These are phyloP conservation scores for Holothuria glaberrima DNA, from an alignment of 35 echinoderm and acorn worm species.

Conservation along the genomic window DNA sequence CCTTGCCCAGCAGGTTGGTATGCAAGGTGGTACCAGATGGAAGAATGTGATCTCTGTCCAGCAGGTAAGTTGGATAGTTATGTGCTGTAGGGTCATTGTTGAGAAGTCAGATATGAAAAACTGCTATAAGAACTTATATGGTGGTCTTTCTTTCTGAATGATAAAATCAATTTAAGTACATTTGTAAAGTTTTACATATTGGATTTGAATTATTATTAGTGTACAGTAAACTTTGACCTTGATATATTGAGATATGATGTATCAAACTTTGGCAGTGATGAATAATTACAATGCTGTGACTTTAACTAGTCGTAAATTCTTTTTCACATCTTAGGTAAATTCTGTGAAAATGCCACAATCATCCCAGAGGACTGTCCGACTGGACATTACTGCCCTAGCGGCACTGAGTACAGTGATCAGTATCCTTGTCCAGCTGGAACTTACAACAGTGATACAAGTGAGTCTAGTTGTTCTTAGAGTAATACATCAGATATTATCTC, in stretches of 20 bases:
- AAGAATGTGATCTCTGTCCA: conserved; percentile 79
- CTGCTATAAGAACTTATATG: too few species aligned
- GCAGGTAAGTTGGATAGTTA: conserved; percentile 54
- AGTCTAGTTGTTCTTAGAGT: neutral
- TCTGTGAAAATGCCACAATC: conserved; percentile 92
- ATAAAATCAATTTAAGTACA: neutral
- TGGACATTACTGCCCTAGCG: conserved; percentile 90
- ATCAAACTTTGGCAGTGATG: too few species aligned
- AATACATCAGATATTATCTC: neutral
- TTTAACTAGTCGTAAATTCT: neutral
- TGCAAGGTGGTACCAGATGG: conserved; percentile 69
- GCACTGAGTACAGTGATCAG: conserved; percentile 85
- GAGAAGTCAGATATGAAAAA: too few species aligned
- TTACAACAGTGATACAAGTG: conserved; percentile 94
- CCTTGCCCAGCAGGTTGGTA: conserved; percentile 85
- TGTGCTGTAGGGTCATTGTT: neutral
- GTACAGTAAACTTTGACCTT: neutral
- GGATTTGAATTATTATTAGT: neutral
- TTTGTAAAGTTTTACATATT: neutral
- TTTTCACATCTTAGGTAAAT: conserved; percentile 73
- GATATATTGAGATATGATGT: neutral
- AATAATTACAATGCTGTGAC: too few species aligned
- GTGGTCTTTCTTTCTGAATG: too few species aligned
- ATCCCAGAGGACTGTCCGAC: conserved; percentile 85
- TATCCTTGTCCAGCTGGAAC: conserved; percentile 87